These are phyloP conservation scores for Hexactinellida sp. DNA, from an alignment of 37 sponge, comb jelly and placozoan genomes.

Conservation along the genomic window DNA sequence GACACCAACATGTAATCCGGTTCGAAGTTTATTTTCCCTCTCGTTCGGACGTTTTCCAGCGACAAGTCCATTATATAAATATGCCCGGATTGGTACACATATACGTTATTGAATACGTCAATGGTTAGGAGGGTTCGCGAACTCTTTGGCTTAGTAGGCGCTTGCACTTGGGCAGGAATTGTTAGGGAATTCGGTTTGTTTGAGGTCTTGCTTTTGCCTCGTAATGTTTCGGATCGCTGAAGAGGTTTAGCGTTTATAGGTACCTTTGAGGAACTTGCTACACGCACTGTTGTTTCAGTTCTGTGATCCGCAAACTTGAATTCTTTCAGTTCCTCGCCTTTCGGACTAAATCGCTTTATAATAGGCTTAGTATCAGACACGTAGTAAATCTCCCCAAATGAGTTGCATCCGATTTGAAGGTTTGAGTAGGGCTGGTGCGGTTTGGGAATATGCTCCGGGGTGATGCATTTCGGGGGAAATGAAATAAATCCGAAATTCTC, in stretches of 20 bases:
- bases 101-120: neutral
- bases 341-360: neutral
- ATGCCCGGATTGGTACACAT: neutral
- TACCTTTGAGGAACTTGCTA: neutral
- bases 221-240: neutral
- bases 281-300: neutral
- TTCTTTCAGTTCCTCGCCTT: neutral
- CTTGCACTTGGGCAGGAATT: neutral
- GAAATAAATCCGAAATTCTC: neutral
- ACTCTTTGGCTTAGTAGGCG: neutral
- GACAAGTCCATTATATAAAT: neutral
- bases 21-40: neutral
- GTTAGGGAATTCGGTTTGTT: neutral
- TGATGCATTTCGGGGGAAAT: neutral
- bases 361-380: neutral
- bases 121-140: neutral
- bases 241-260: neutral
- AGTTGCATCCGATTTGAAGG: neutral
- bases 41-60: neutral
- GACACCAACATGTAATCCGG: neutral
- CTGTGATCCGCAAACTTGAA: neutral
- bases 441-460: neutral
- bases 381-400: neutral
- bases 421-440: neutral
- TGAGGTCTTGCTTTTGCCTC: neutral